Percentiles rank a stretch among this genome's conserved stretches.
Evolutionary conservation across 2,113 vertebrate genomes (phyloP).

Genomic region (Sphyrna mokarran): DNA sequence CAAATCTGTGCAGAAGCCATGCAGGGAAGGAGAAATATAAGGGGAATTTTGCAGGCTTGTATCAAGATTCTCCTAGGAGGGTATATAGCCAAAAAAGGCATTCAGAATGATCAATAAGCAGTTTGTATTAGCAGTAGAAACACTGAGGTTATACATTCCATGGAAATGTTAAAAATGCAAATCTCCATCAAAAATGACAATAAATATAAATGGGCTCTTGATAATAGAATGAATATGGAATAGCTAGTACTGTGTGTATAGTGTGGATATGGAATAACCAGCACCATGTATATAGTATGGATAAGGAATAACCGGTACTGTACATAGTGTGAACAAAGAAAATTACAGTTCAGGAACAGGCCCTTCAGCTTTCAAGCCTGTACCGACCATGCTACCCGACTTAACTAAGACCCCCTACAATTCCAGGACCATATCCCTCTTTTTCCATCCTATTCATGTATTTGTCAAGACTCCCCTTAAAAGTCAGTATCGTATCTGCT

Average conservation of each 20-base stretch:
- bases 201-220: neutral
- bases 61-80: neutral
- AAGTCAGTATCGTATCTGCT: too few relatives aligned
- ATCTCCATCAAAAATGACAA: neutral
- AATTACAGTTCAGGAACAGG: neutral
- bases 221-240: neutral
- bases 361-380: too few relatives aligned
- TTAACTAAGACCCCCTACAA: too few relatives aligned
- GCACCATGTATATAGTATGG: neutral
- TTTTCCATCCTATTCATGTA: too few relatives aligned
- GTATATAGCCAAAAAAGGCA: neutral
- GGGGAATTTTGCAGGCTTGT: neutral
- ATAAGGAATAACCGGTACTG: neutral
- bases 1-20: neutral
- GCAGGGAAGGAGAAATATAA: neutral
- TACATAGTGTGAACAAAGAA: neutral
- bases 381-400: too few relatives aligned
- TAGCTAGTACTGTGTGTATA: neutral
- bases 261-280: neutral
- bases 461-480: too few relatives aligned
- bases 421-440: too few relatives aligned
- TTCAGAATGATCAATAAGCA: neutral
- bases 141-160: neutral
- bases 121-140: neutral
- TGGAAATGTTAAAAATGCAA: neutral